phyloP scores from a whole-genome alignment of 2,888 invertebrate genomes.

The Ophion costatus region DNA sequence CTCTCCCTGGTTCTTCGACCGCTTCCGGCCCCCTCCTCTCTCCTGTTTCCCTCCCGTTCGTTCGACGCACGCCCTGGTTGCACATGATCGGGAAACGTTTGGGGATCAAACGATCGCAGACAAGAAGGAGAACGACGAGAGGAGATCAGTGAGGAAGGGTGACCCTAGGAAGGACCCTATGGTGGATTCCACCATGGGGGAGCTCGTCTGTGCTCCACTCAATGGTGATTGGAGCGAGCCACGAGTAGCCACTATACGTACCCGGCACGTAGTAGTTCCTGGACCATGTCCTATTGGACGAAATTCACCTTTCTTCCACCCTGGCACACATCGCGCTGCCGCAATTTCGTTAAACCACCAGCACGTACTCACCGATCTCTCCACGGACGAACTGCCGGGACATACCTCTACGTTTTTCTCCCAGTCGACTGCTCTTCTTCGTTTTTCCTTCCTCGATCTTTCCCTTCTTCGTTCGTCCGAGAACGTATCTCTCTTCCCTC shows the following conservation, averaged over 20 bases:
- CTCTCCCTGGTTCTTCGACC: conserved; percentile 5
- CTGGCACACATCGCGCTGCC: conserved; percentile 40
- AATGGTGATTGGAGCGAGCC: conserved; percentile 73
- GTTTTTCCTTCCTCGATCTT: conserved; percentile 1
- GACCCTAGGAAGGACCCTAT: conserved; percentile 26
- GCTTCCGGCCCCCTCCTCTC: neutral
- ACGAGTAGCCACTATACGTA: conserved; percentile 66
- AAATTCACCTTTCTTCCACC: conserved; percentile 34
- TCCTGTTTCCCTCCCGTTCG: conserved; percentile 31
- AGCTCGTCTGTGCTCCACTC: conserved; percentile 49
- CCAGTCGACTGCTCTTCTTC: conserved; percentile 24
- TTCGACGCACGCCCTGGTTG: conserved; percentile 27
- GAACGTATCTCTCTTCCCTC: conserved; percentile 4
- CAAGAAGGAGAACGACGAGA: conserved; percentile 41
- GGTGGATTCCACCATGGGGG: conserved; percentile 10
- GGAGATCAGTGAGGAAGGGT: conserved; percentile 26
- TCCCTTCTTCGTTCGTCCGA: conserved; percentile 1
- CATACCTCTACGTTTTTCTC: conserved; percentile 66
- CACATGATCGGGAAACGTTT: conserved; percentile 59
- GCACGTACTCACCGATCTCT: conserved; percentile 63
- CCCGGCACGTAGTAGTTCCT: conserved; percentile 60
- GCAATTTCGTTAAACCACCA: conserved; percentile 63
- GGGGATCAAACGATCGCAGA: conserved; percentile 65
- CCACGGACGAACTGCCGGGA: conserved; percentile 44
- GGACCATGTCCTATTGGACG: conserved; percentile 64